These are phyloP conservation scores for Parnassius smintheus DNA, from an alignment of 2,888 invertebrate species.

Conservation along the genomic window DNA sequence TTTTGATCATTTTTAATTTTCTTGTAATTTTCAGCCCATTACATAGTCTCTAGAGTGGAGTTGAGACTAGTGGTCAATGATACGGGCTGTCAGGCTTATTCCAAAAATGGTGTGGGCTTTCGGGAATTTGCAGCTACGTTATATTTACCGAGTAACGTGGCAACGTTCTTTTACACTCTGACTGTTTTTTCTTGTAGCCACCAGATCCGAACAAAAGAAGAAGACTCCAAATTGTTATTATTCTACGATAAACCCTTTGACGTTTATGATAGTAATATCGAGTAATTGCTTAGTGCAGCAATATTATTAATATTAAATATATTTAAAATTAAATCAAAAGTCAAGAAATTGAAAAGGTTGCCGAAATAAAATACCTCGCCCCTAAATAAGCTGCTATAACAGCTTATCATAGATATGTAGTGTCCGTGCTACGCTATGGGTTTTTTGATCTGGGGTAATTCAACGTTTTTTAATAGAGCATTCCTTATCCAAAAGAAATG, in stretches of 20 bases:
- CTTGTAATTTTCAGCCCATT: conserved; percentile 30
- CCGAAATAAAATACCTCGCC: no score
- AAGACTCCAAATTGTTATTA: conserved; percentile 7
- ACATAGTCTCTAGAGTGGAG: conserved; percentile 52
- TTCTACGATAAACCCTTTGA: conserved; percentile 13
- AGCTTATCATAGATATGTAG: no score
- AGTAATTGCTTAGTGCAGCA: not conserved
- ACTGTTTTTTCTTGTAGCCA: conserved; percentile 50
- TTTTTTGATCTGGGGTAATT: no score
- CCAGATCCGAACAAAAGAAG: not conserved
- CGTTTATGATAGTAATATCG: not conserved
- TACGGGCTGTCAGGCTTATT: conserved; percentile 54
- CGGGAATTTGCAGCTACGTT: conserved; percentile 51
- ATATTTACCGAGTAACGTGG: conserved; percentile 51
- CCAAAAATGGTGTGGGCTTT: conserved; percentile 51
- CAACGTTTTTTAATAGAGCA: no score
- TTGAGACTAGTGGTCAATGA: conserved; percentile 56
- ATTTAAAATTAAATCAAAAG: no score
- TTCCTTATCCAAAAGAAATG: no score
- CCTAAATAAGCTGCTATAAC: no score
- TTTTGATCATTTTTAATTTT: no score
- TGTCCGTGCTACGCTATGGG: no score
- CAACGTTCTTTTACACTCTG: conserved; percentile 50
- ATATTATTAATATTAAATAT: no score
- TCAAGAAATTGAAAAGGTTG: no score